phyloP scores from a whole-genome alignment of 2,888 invertebrate species.

The Melangyna quadrimaculata region DNA sequence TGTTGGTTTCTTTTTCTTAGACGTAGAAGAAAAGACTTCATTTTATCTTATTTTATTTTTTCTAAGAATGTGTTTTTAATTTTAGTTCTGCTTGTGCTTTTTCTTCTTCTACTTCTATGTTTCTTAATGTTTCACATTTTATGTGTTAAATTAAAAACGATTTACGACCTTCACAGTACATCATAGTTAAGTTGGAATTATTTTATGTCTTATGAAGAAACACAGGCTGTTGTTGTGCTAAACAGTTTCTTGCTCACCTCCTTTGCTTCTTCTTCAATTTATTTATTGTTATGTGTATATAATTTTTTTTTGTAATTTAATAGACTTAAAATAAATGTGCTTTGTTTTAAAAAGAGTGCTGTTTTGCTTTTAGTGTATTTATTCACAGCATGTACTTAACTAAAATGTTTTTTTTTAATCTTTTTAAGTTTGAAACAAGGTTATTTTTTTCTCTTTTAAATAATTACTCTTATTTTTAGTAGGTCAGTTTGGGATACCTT shows the following conservation, averaged over 20 bases:
- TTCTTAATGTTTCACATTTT: slow-evolving; percentile 55
- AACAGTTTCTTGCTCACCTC: slow-evolving; percentile 1
- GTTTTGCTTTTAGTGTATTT: background rate
- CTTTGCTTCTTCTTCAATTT: slow-evolving; percentile 2
- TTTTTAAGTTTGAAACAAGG: background rate
- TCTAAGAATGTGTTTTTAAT: slow-evolving; percentile 31
- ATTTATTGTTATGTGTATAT: background rate
- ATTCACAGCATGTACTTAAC: slow-evolving; percentile 1
- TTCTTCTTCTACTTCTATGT: slow-evolving; percentile 23
- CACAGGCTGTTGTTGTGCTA: slow-evolving; percentile 27
- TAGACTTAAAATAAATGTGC: slow-evolving; percentile 43
- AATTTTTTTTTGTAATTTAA: slow-evolving; percentile 18
- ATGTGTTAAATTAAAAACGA: slow-evolving; percentile 70
- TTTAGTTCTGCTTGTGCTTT: too few species aligned
- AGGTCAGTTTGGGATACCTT: background rate
- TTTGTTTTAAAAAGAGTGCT: slow-evolving; percentile 53
- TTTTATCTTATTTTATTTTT: slow-evolving; percentile 18
- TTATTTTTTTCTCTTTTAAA: background rate
- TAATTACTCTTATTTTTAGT: background rate
- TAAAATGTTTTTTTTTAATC: background rate
- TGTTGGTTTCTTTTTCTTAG: background rate
- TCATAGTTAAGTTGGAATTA: slow-evolving; percentile 70
- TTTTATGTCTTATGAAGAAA: slow-evolving; percentile 49
- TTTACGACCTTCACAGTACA: slow-evolving; percentile 67
- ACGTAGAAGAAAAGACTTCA: too few species aligned